Conservation (phyloP, 2,113 vertebrate genomes). For the Agapornis roseicollis region DNA sequence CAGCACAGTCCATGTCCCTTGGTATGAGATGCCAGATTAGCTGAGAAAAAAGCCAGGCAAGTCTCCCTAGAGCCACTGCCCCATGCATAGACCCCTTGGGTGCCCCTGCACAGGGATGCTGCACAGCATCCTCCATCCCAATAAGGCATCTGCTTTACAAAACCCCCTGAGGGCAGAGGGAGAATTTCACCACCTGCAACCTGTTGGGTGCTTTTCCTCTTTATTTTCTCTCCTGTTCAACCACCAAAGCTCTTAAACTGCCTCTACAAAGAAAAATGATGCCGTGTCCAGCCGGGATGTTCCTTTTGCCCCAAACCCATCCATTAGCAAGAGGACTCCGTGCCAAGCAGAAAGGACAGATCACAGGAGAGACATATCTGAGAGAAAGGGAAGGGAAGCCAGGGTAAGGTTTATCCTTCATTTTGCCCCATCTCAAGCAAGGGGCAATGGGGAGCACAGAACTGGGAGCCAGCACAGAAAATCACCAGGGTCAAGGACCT, state of each 20-base stretch:
- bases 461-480: neutral
- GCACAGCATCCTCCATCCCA: neutral
- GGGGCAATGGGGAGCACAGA: neutral
- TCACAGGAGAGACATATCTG: accelerated
- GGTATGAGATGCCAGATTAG: neutral
- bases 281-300: neutral
- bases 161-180: accelerated
- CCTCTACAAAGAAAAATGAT: neutral
- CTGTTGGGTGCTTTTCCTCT: neutral
- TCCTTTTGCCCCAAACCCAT: neutral
- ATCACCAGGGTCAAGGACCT: neutral
- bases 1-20: neutral
- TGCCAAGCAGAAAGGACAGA: neutral
- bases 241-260: neutral
- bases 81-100: neutral
- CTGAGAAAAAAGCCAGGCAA: neutral
- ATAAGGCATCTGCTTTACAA: neutral
- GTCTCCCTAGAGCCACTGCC: neutral
- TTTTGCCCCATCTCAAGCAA: neutral
- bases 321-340: neutral
- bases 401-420: neutral
- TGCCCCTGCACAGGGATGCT: neutral
- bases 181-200: neutral
- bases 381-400: neutral
- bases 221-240: neutral